A percentile compares a stretch with the other conserved stretches of the same genome.
These are phyloP conservation scores for Priocnemis perturbator DNA, from an alignment of 2,888 invertebrate species.

Conservation along the genomic window DNA sequence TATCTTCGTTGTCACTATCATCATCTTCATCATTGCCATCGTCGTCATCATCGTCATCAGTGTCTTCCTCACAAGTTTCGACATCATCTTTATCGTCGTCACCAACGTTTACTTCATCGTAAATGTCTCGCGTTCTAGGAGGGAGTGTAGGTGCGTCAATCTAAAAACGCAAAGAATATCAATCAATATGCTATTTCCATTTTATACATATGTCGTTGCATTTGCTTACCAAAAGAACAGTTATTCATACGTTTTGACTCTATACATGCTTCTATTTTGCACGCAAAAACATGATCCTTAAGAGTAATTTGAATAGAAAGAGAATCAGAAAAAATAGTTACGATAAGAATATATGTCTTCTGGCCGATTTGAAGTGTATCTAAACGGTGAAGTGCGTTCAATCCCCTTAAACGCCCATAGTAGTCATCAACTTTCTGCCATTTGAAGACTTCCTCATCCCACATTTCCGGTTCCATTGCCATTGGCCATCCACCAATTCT, in stretches of 20 bases:
- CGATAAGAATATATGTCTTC: background rate
- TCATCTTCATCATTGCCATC: background rate
- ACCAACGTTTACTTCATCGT: background rate
- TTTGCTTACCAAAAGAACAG: too few relatives aligned
- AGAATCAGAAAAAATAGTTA: too few relatives aligned
- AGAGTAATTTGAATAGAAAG: too few relatives aligned
- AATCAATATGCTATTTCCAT: too few relatives aligned
- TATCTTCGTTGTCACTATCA: background rate
- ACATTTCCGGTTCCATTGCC: constrained; percentile 43
- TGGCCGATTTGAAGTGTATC: background rate
- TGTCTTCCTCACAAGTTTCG: background rate
- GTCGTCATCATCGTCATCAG: background rate
- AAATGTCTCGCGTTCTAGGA: too few relatives aligned
- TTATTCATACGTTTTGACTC: too few relatives aligned
- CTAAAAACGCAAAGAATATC: too few relatives aligned
- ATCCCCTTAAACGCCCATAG: constrained; percentile 42
- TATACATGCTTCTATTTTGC: too few relatives aligned
- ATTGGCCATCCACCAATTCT: constrained; percentile 55
- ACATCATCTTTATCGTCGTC: background rate
- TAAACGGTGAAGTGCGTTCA: background rate
- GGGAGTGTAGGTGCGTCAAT: too few relatives aligned
- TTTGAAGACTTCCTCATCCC: constrained; percentile 42
- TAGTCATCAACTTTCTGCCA: constrained; percentile 49
- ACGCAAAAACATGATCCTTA: too few relatives aligned
- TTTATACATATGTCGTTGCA: too few relatives aligned